Base-by-base conservation (phyloP, 2,797 vertebrate genomes). In the Chiroxiphia lanceolata region DNA sequence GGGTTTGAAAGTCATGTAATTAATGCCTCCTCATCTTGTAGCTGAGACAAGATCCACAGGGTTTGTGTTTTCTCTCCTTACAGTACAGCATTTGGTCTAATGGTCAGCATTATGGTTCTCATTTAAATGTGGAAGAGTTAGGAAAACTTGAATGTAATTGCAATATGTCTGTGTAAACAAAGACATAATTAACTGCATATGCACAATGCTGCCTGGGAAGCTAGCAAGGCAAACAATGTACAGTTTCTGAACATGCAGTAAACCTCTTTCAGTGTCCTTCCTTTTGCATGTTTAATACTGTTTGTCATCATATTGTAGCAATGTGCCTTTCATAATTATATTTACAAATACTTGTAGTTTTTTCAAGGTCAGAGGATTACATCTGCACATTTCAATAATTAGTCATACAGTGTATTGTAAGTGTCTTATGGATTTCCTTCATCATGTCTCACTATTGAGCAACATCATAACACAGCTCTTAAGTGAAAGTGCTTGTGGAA, bases 71-170 rank as follows among this genome's bases (percentile, higher is more conserved):
- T 83, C 17, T 90, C 26, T 80, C 29, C 33, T 80, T 60, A 48
- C 4, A 53, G 36, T 48, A 31, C 47, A 79, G 18, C 4, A 48
- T 70, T 89, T 87, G 51, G 9, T 89, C 47, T 40, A 80, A 61
- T 11, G 29, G 72, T 89, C 82, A 89, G 8, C 9, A 4, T 91
- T 90, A 65, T 87, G 80, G 40, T 84, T 93, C 54, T 83, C 11
- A 91, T 92, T 94, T 90, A 86, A 87, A 81, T 31, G n/a, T 76
- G 69, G 38, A 76, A 72, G 72, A 86, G n/a, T 90, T 94, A 85
- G 53, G 48, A 94, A 92, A 92, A 94, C 54, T 91, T 71, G 48
- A 78, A 75, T 65, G 29, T 54, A 86, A 67, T 88, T 83, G 69
- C 68, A 85, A 18, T 36, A 44, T 59, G 50, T 40, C 26, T 87